These are phyloP conservation scores for Radopholus similis DNA, from an alignment of 1,140 invertebrate species.

Conservation along the genomic window DNA sequence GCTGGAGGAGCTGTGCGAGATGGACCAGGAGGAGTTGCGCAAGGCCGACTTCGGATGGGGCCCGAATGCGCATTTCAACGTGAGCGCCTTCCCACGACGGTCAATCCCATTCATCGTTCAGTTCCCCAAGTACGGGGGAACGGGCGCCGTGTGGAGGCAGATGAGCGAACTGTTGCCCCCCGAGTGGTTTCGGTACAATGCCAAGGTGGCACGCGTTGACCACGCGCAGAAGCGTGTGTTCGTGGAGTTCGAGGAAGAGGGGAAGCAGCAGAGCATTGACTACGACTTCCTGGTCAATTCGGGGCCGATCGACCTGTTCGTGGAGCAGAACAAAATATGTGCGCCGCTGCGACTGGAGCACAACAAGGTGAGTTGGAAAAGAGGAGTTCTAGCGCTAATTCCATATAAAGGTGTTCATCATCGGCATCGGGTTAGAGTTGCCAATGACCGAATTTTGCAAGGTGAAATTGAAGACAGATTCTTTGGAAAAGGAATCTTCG, in stretches of 20 bases:
- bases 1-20: slow-evolving; percentile 52
- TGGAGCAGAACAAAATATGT: slow-evolving; percentile 53
- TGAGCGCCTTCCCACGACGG: neutral
- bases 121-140: slow-evolving; percentile 60
- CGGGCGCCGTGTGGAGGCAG: slow-evolving; percentile 57
- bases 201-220: slow-evolving; percentile 45
- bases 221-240: slow-evolving; percentile 43
- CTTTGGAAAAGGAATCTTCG: too few relatives aligned
- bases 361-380: slow-evolving; percentile 47
- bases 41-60: slow-evolving; percentile 61
- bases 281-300: slow-evolving; percentile 57
- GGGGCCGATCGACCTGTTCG: slow-evolving; percentile 53
- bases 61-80: slow-evolving; percentile 50
- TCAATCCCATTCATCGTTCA: too few relatives aligned
- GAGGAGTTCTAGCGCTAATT: neutral
- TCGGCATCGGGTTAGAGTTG: slow-evolving; percentile 54
- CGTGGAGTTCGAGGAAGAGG: slow-evolving; percentile 30
- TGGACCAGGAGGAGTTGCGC: slow-evolving; percentile 51
- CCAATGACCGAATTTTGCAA: slow-evolving; percentile 53
- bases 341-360: slow-evolving; percentile 43
- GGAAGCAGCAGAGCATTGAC: slow-evolving; percentile 23
- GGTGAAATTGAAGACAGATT: too few relatives aligned
- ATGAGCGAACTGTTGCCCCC: slow-evolving; percentile 51
- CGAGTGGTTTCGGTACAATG: slow-evolving; percentile 54
- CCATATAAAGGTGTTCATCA: slow-evolving; percentile 45